Evolutionary conservation across 2,113 vertebrate species (phyloP).

Genomic region (Sciurus niger): DNA sequence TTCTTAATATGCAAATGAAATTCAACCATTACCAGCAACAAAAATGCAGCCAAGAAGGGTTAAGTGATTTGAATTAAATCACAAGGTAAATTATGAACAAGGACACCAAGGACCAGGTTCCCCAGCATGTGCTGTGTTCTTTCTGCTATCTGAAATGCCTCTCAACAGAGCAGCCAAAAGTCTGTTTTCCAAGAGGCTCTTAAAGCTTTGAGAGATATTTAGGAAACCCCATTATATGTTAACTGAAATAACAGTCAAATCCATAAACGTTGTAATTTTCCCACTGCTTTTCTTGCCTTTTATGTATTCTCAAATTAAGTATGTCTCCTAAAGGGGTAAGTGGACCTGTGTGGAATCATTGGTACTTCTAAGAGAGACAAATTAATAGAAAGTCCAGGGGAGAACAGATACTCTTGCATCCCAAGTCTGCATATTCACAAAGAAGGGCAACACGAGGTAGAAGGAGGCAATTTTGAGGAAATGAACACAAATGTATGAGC

Average conservation of each 20-base stretch:
- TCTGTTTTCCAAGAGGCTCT: not conserved
- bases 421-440: accelerated
- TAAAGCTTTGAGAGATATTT: not conserved
- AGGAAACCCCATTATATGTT: not conserved
- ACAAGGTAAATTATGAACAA: not conserved
- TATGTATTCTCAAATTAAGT: not conserved
- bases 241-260: not conserved
- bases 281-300: not conserved
- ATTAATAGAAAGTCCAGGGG: accelerated
- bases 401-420: accelerated
- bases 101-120: not conserved
- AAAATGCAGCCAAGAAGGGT: not conserved
- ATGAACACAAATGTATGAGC: not conserved
- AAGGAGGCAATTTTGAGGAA: not conserved
- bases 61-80: not conserved
- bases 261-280: not conserved
- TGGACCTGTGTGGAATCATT: not conserved
- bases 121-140: accelerated
- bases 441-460: accelerated
- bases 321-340: not conserved
- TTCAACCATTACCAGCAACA: too few relatives aligned
- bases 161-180: accelerated
- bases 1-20: not conserved
- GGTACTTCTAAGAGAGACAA: not conserved
- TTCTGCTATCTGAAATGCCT: not conserved